Percentiles rank a stretch among this genome's conserved stretches.
Conservation (phyloP, 2,797 vertebrate genomes). For the Sebastes miniatus region DNA sequence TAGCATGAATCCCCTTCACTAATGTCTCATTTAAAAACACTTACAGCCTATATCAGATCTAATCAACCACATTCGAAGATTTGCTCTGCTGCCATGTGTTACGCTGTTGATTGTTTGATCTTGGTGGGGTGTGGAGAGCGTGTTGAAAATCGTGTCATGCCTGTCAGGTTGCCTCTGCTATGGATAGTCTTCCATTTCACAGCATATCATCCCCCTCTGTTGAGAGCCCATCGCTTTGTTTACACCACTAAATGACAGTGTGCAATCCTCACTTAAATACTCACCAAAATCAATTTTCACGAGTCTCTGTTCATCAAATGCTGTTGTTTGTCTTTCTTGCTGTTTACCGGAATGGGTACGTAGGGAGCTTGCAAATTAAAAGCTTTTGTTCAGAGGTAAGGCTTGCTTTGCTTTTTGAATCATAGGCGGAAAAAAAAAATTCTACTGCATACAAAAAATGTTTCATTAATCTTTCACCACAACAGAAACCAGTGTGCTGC, state of each 20-base stretch:
- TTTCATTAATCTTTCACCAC: not conserved
- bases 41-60: constrained; percentile 29
- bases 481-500: not conserved
- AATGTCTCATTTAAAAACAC: constrained; percentile 38
- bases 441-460: not conserved
- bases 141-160: constrained; percentile 43
- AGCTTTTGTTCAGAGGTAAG: not conserved
- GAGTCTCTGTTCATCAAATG: constrained; percentile 52
- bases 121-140: constrained; percentile 8
- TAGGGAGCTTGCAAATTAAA: constrained; percentile 16
- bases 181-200: constrained; percentile 68
- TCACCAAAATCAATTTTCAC: constrained; percentile 57
- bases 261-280: constrained; percentile 44
- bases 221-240: constrained; percentile 51
- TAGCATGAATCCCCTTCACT: constrained; percentile 12
- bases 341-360: constrained; percentile 8
- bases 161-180: constrained; percentile 53
- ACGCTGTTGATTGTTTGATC: constrained; percentile 42
- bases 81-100: constrained; percentile 31
- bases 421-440: not conserved
- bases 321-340: constrained; percentile 41
- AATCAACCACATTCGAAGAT: constrained; percentile 36
- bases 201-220: constrained; percentile 53
- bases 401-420: constrained; percentile 10
- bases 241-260: constrained; percentile 56